Evolutionary conservation across 2,797 vertebrate species (phyloP).

Genomic region (Threskiornis aethiopicus): DNA sequence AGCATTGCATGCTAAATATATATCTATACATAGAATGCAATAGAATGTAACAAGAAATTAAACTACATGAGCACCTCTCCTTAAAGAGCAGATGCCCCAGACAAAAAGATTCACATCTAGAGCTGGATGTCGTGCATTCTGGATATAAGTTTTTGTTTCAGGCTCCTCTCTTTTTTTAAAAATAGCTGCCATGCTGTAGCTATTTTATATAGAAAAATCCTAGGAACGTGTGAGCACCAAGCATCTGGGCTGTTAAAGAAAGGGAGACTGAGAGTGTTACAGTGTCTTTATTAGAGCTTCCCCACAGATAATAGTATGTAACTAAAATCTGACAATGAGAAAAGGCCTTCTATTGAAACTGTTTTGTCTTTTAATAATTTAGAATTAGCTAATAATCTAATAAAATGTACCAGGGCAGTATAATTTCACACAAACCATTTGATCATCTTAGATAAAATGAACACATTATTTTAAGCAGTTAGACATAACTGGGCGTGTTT

Average conservation of each 20-base stretch:
- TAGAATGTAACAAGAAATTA: not conserved
- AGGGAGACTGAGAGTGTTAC: not conserved
- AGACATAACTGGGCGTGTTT: not conserved
- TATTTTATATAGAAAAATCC: slow-evolving; percentile 14
- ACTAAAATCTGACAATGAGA: not conserved
- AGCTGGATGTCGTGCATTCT: not conserved
- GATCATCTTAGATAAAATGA: slow-evolving; percentile 1
- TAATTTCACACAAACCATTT: not conserved
- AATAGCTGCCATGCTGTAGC: slow-evolving; percentile 18
- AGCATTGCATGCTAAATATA: not conserved
- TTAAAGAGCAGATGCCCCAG: not conserved
- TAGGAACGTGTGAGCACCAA: not conserved
- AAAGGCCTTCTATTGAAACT: not conserved
- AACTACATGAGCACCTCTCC: not conserved
- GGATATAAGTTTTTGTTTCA: slow-evolving; percentile 3
- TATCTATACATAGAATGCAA: not conserved
- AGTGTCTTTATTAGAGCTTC: not conserved
- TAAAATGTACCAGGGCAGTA: not conserved
- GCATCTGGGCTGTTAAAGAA: slow-evolving; percentile 43
- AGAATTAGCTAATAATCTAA: not conserved
- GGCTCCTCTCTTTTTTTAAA: slow-evolving; percentile 1
- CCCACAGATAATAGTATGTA: not conserved
- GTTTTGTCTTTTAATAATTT: not conserved
- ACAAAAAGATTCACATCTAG: not conserved
- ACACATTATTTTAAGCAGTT: not conserved